Percentiles rank a stretch among this genome's conserved stretches.
Evolutionary conservation across 2,888 invertebrate species (phyloP).

Genomic region (Hartigia nigra): DNA sequence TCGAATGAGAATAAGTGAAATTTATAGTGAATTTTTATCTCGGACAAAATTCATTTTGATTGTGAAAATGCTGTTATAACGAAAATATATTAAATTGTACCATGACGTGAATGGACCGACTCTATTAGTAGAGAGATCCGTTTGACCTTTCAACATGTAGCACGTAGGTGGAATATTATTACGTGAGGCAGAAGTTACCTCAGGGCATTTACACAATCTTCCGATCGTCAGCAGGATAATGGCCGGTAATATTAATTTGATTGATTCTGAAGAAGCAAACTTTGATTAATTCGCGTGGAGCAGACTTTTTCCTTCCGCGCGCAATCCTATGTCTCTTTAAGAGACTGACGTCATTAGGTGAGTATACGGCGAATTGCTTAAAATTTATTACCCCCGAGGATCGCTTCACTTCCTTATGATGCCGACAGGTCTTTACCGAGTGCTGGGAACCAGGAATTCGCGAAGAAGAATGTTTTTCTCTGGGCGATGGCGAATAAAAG

Average conservation of each 20-base stretch:
- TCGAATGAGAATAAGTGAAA: not conserved
- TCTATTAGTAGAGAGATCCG: not conserved
- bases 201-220: not conserved
- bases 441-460: not conserved
- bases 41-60: not conserved
- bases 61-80: not conserved
- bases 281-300: not conserved
- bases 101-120: not conserved
- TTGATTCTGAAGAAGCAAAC: not conserved
- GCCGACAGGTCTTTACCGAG: not conserved
- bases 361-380: not conserved
- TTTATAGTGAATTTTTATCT: not conserved
- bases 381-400: not conserved
- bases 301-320: not conserved
- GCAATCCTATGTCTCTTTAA: not conserved
- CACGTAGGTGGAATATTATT: not conserved
- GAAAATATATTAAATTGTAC: not conserved
- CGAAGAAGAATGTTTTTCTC: not conserved
- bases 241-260: not conserved
- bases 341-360: not conserved
- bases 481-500: not conserved
- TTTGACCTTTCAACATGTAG: not conserved
- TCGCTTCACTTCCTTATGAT: too few species aligned
- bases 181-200: not conserved
- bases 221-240: not conserved